Evolutionary conservation across 2,888 invertebrate species (phyloP).

Genomic region (Cantharis rustica): DNA sequence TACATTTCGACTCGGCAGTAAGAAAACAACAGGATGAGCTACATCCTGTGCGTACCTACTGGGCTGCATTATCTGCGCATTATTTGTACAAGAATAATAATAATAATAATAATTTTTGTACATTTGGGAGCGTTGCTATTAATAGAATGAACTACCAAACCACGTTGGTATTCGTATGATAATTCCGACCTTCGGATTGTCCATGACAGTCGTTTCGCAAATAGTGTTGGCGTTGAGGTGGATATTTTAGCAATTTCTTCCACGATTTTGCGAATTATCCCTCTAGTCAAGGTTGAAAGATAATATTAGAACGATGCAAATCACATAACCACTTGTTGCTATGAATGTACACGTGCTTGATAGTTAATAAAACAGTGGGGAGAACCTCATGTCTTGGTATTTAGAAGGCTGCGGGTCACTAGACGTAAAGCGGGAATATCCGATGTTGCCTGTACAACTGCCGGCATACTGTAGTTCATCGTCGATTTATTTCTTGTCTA

Average conservation of each 20-base stretch:
- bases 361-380: constrained; percentile 25
- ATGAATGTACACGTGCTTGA: constrained; percentile 40
- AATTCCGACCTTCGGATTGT: neutral
- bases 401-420: constrained; percentile 32
- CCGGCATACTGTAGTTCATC: constrained; percentile 18
- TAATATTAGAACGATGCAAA: neutral
- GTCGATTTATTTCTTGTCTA: neutral
- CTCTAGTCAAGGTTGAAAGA: neutral
- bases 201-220: neutral
- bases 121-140: constrained; percentile 1
- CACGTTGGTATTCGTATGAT: neutral
- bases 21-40: neutral
- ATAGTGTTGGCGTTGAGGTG: neutral
- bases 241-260: neutral
- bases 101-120: neutral
- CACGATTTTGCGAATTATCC: neutral
- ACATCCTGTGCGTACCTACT: neutral
- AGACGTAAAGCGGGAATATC: constrained; percentile 30
- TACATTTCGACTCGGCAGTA: neutral
- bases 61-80: neutral
- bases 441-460: constrained; percentile 16
- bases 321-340: constrained; percentile 38
- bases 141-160: constrained; percentile 7
- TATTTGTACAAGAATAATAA: neutral
- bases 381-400: constrained; percentile 26